A percentile compares a stretch with the other conserved stretches of the same genome.
phyloP scores from a whole-genome alignment of 2,888 invertebrate genomes.

The Homarus gammarus region DNA sequence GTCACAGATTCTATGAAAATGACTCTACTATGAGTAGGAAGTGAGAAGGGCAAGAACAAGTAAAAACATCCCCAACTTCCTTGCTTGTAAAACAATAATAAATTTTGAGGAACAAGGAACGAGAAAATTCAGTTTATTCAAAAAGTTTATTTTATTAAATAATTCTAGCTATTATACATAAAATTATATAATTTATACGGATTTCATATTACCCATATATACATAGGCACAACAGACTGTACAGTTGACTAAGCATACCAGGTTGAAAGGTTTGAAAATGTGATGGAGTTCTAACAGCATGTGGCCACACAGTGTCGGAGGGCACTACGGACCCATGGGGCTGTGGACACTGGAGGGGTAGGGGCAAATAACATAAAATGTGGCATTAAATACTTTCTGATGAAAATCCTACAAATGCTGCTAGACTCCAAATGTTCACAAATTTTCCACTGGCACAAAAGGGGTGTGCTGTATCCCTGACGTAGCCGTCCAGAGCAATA shows the following conservation, averaged over 20 bases:
- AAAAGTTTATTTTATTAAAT: constrained; percentile 73
- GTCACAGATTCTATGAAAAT: too few species aligned
- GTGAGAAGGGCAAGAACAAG: too few species aligned
- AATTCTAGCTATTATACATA: constrained; percentile 74
- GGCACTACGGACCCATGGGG: constrained; percentile 46
- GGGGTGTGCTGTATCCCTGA: constrained; percentile 4
- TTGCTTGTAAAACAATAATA: too few species aligned
- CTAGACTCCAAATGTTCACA: constrained; percentile 11
- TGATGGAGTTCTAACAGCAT: constrained; percentile 60
- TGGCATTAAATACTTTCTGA: constrained; percentile 33
- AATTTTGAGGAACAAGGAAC: too few species aligned
- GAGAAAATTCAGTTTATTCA: constrained; percentile 21
- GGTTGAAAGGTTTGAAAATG: constrained; percentile 67
- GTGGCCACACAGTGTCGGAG: constrained; percentile 50
- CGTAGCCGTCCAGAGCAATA: constrained; percentile 4
- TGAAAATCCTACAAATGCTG: constrained; percentile 26
- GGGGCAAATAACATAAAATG: constrained; percentile 23
- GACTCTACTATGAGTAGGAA: too few species aligned
- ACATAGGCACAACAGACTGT: constrained; percentile 76
- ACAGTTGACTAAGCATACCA: constrained; percentile 73
- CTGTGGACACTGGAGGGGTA: constrained; percentile 29
- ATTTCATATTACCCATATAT: constrained; percentile 74
- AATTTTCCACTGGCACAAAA: constrained; percentile 18
- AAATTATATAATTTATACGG: constrained; percentile 73
- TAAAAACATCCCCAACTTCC: too few species aligned